A percentile compares a stretch with the other conserved stretches of the same genome.
phyloP scores from a whole-genome alignment of 2,888 invertebrate genomes.

The Hirtodrosophila histrioides region DNA sequence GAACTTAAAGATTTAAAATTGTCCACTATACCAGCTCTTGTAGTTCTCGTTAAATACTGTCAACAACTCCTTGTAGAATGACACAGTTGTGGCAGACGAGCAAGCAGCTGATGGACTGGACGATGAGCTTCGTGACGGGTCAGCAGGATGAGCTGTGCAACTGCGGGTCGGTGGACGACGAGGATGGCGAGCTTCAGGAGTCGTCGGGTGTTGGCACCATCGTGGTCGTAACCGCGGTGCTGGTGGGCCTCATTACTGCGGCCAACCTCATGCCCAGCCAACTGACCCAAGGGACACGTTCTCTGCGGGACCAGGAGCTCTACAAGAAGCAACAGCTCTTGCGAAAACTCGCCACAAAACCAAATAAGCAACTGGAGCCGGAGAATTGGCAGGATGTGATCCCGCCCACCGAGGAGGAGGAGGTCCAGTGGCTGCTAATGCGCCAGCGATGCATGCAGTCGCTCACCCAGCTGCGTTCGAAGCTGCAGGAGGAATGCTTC shows the following conservation, averaged over 20 bases:
- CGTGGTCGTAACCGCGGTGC: slow-evolving; percentile 21
- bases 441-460: not conserved
- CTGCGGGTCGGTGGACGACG: slow-evolving; percentile 2
- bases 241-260: slow-evolving; percentile 29
- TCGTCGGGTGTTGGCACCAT: slow-evolving; percentile 43
- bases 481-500: slow-evolving; percentile 2
- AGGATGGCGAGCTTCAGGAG: slow-evolving; percentile 19
- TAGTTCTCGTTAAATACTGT: too few species aligned
- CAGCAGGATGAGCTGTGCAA: slow-evolving; percentile 7
- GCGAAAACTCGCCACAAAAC: not conserved
- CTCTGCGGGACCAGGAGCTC: not conserved
- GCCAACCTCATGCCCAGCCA: slow-evolving; percentile 15
- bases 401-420: slow-evolving; percentile 10
- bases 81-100: slow-evolving; percentile 28
- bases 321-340: slow-evolving; percentile 6
- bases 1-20: not conserved
- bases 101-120: slow-evolving; percentile 6
- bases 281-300: not conserved
- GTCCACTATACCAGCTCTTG: not conserved
- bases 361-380: slow-evolving; percentile 1
- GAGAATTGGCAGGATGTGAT: slow-evolving; percentile 30
- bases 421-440: not conserved
- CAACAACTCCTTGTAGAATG: slow-evolving; percentile 18
- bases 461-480: not conserved
- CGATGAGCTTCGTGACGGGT: not conserved